Evolutionary conservation across 64 coral and sea anemone genomes (phyloP).

Genomic region (Actinia equina): DNA sequence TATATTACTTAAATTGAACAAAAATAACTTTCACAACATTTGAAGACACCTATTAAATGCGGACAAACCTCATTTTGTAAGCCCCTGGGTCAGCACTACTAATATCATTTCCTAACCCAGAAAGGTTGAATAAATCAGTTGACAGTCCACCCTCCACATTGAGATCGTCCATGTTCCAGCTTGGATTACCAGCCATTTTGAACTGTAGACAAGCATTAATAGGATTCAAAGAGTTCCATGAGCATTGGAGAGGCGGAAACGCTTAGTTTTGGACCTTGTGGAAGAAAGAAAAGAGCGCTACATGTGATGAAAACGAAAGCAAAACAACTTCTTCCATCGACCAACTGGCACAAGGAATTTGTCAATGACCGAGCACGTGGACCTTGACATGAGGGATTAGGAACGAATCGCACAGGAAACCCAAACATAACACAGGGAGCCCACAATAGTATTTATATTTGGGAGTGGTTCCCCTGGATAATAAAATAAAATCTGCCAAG

Average conservation of each 20-base stretch:
- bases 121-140: constrained; percentile 79
- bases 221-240: neutral
- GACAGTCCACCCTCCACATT: constrained; percentile 69
- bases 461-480: too few relatives aligned
- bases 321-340: neutral
- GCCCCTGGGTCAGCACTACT: constrained; percentile 55
- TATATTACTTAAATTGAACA: neutral
- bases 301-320: constrained; percentile 6
- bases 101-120: constrained; percentile 85
- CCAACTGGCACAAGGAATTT: neutral
- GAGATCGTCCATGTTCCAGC: constrained; percentile 84
- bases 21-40: neutral
- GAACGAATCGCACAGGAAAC: constrained; percentile 13
- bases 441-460: neutral
- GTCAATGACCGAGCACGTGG: constrained; percentile 16
- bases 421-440: neutral
- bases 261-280: neutral
- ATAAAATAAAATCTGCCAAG: too few relatives aligned
- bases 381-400: constrained; percentile 31
- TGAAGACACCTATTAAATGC: neutral
- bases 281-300: neutral
- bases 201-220: neutral
- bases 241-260: neutral
- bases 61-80: constrained; percentile 85
- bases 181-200: constrained; percentile 66